A percentile compares a stretch with the other conserved stretches of the same genome.
Conservation (phyloP, 2,113 vertebrate species). For the Rhinoderma darwinii region DNA sequence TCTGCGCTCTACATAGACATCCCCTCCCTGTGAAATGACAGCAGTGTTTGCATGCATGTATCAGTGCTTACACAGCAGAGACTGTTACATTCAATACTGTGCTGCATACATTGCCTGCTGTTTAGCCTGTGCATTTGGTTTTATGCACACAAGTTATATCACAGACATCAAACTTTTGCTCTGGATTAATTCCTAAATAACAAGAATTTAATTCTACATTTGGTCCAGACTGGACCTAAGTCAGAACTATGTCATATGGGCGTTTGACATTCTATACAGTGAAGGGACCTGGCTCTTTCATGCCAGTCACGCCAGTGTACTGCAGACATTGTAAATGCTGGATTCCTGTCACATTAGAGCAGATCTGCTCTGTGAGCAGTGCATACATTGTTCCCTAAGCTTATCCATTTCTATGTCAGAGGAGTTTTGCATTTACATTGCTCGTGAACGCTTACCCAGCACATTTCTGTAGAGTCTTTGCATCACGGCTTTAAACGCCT, state of each 20-base stretch:
- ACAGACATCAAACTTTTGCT: background rate
- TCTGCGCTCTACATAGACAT: slow-evolving; percentile 27
- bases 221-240: background rate
- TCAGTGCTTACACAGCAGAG: slow-evolving; percentile 41
- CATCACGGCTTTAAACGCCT: background rate
- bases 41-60: slow-evolving; percentile 39
- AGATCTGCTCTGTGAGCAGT: background rate
- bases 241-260: background rate
- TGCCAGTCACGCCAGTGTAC: slow-evolving; percentile 1
- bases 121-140: background rate
- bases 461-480: background rate
- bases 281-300: background rate
- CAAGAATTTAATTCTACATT: background rate
- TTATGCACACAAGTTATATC: background rate
- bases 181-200: too few relatives aligned
- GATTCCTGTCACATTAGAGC: slow-evolving; percentile 3
- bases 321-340: background rate
- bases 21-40: slow-evolving; percentile 11
- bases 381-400: background rate
- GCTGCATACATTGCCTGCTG: background rate
- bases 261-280: background rate
- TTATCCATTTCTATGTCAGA: background rate
- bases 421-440: background rate
- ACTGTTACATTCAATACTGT: slow-evolving; percentile 9
- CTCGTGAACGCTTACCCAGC: background rate